Percentiles rank a stretch among this genome's conserved stretches.
Conservation (phyloP, 2,888 invertebrate genomes). For the Erebia ligea region DNA sequence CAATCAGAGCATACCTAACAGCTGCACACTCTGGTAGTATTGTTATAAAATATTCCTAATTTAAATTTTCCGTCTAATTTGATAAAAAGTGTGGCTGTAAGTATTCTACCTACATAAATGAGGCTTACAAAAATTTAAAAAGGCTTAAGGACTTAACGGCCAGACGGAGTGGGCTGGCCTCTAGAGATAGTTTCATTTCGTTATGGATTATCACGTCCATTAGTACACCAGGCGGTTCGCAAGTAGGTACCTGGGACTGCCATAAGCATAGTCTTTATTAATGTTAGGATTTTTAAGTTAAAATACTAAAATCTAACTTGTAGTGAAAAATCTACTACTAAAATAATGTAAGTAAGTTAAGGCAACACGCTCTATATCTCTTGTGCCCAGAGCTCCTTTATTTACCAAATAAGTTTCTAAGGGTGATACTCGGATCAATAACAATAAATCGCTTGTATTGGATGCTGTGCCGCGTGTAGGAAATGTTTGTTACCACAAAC, state of each 20-base stretch:
- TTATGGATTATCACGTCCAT: not conserved
- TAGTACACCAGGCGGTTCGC: not conserved
- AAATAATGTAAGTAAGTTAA: no score
- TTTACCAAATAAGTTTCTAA: constrained; percentile 57
- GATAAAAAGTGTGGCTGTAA: not conserved
- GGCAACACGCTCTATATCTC: not conserved
- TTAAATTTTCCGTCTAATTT: no score
- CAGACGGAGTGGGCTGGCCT: not conserved
- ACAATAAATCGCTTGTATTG: constrained; percentile 76
- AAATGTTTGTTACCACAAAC: constrained; percentile 69
- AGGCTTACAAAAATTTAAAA: not conserved
- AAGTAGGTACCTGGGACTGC: not conserved
- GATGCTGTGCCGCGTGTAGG: constrained; percentile 59
- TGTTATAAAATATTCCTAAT: no score
- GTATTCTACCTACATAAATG: not conserved
- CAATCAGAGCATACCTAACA: no score
- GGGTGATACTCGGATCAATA: constrained; percentile 65
- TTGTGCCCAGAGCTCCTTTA: constrained; percentile 8
- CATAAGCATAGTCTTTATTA: not conserved
- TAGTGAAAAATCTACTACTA: not conserved
- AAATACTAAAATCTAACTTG: not conserved
- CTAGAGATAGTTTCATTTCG: constrained; percentile 1
- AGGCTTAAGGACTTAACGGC: constrained; percentile 2
- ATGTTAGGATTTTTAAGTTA: constrained; percentile 1
- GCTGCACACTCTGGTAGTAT: no score